These are phyloP conservation scores for Ormia ochracea DNA, from an alignment of 2,888 invertebrate species.

Conservation along the genomic window DNA sequence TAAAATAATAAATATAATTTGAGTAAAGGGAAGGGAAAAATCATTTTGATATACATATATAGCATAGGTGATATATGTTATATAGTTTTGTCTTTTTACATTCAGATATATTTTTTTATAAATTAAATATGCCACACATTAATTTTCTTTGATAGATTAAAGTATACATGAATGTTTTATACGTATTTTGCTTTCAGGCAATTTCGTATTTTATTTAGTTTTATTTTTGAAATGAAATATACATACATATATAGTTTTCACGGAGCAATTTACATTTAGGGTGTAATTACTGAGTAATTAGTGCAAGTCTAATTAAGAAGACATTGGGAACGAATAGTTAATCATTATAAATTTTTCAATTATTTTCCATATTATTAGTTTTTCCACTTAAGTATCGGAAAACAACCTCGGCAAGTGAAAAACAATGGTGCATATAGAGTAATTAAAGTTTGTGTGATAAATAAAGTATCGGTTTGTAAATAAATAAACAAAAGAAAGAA, in stretches of 20 bases:
- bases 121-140: conserved; percentile 54
- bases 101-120: conserved; percentile 20
- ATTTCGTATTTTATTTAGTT: not conserved
- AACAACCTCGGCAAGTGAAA: no score
- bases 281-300: conserved; percentile 24
- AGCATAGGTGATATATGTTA: conserved; percentile 24
- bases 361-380: no score
- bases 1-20: conserved; percentile 51
- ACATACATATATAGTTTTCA: no score
- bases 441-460: no score
- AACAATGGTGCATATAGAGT: no score
- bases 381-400: no score
- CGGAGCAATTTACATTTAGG: conserved; percentile 61
- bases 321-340: not conserved
- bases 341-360: conserved; percentile 33
- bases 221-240: conserved; percentile 9
- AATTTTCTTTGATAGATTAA: conserved; percentile 9
- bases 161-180: conserved; percentile 12
- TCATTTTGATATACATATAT: not conserved
- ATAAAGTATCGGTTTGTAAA: no score
- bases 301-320: not conserved
- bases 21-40: conserved; percentile 56
- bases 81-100: not conserved
- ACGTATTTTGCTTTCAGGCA: conserved; percentile 10
- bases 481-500: no score